These are phyloP conservation scores for Campylorhamphus procurvoides DNA, from an alignment of 2,113 vertebrate species.

Conservation along the genomic window DNA sequence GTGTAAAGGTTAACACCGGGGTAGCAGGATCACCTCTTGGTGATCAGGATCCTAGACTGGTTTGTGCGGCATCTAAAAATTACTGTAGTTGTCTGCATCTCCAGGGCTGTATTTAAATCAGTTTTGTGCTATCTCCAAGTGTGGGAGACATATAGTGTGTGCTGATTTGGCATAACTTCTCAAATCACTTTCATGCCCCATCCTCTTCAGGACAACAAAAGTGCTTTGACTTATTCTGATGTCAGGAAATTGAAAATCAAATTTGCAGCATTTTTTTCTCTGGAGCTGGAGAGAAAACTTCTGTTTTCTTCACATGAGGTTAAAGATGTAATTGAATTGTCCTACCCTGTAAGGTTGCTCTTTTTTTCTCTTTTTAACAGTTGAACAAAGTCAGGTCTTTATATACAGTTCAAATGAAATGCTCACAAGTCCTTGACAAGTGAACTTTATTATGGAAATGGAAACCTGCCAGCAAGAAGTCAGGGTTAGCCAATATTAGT, in stretches of 20 bases:
- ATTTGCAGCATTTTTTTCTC: background rate
- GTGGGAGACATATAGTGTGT: background rate
- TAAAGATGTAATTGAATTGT: conserved; percentile 39
- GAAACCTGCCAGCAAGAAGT: conserved; percentile 42
- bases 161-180: background rate
- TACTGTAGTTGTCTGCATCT: background rate
- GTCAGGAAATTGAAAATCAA: background rate
- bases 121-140: rapidly evolving
- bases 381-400: background rate
- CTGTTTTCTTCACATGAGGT: background rate
- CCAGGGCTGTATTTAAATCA: background rate
- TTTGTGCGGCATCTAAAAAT: background rate
- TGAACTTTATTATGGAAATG: conserved; percentile 50
- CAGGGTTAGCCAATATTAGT: background rate
- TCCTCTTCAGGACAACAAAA: background rate
- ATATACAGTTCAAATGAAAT: background rate
- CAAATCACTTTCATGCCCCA: background rate
- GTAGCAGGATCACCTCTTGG: background rate
- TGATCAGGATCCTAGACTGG: background rate
- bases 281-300: background rate
- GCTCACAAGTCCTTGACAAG: conserved; percentile 7
- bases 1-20: background rate
- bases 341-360: background rate
- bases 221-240: background rate
- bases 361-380: background rate